Base-by-base conservation (phyloP, 2,113 vertebrate genomes). In the Pterocles burchelli region DNA sequence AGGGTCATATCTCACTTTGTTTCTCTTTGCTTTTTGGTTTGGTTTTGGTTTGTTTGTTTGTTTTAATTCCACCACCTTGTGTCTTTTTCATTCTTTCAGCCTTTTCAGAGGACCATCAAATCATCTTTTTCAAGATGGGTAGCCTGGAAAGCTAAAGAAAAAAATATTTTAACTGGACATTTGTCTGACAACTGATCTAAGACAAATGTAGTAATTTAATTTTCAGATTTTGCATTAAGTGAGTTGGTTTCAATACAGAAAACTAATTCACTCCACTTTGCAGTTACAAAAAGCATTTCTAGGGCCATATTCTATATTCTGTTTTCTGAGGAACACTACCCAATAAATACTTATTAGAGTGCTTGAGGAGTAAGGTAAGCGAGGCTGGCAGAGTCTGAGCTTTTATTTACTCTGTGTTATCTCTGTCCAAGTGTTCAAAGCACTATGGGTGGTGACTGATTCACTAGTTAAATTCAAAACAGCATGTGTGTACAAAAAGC, bases 371-470 rank as follows among this genome's bases (percentile, higher is more conserved):
- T 85, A 95, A 94, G 96, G 81, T 95, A 91, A 92, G 93, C 59
- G 79, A 89, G 73, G 57, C 78, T 93, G 89, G 96, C 90, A 95
- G 65, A 70, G 36, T 46, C 81, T 82, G 76, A 92, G 68, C 78
- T 93, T 85, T 91, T 95, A 89, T 95, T 94, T 95, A 93, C 93
- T 74, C 67, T 65, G 41, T 94, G 93, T 96, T 97, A 96, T 96
- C 95, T 93, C 76, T 76, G 74, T 93, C 92, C 86, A 96, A 78
- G 84, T 62, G 85, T 97, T 97, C 93, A 95, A 96, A 97, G 89
- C 87, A 90, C 57, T 92, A 85, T 73, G 86, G 93, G 90, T 96
- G 89, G 94, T 84, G 75, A 94, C 76, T 96, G 89, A 96, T 89
- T 85, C 80, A 75, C 66, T 61, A 85, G 78, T 93, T 94, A 95